A percentile compares a stretch with the other conserved stretches of the same genome.
Evolutionary conservation across 1,140 invertebrate species (phyloP).

Genomic region (Prorops nasuta): DNA sequence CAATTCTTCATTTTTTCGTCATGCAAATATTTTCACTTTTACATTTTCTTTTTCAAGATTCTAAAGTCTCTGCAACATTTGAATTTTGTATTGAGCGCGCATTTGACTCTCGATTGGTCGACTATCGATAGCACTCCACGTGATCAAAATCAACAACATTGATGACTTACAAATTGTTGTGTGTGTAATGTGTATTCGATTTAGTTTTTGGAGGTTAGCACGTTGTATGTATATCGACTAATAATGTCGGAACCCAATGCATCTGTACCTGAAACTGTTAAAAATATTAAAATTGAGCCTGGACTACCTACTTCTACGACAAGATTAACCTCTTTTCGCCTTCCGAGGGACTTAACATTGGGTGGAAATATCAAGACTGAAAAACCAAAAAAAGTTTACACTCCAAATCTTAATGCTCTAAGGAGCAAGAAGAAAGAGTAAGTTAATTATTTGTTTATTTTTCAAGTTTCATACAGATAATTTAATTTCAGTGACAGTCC

Average conservation of each 20-base stretch:
- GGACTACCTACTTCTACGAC: slow-evolving; percentile 29
- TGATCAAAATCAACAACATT: too few relatives aligned
- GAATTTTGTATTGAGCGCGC: too few relatives aligned
- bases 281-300: slow-evolving; percentile 36
- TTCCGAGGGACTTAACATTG: slow-evolving; percentile 45
- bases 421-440: slow-evolving; percentile 50
- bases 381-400: slow-evolving; percentile 43
- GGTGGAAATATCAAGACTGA: slow-evolving; percentile 45
- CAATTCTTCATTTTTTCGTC: too few relatives aligned
- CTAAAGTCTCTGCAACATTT: too few relatives aligned
- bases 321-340: slow-evolving; percentile 45
- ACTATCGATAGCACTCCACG: too few relatives aligned
- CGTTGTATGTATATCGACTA: background rate
- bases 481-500: too few relatives aligned
- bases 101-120: too few relatives aligned
- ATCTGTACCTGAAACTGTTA: slow-evolving; percentile 12
- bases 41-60: too few relatives aligned
- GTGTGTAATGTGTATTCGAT: too few relatives aligned
- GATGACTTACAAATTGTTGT: too few relatives aligned
- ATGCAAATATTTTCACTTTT: too few relatives aligned
- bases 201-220: background rate
- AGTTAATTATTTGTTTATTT: slow-evolving; percentile 8
- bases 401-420: slow-evolving; percentile 49
- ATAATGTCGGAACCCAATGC: slow-evolving; percentile 19
- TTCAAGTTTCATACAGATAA: too few relatives aligned